These are phyloP conservation scores for Pseudochaenichthys georgianus DNA, from an alignment of 2,797 vertebrate species.

Conservation along the genomic window DNA sequence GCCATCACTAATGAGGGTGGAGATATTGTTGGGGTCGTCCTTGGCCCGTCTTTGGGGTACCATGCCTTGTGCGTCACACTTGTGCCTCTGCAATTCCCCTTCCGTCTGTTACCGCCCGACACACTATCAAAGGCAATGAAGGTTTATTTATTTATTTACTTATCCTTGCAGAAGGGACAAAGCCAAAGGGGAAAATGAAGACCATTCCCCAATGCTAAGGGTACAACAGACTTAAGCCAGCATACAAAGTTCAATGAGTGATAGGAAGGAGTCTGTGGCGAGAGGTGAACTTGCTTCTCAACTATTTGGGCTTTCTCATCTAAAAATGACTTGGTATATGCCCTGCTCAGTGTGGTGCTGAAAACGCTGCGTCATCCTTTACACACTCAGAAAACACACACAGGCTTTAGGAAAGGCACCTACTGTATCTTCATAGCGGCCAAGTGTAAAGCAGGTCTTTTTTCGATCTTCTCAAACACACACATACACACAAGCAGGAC, in stretches of 20 bases:
- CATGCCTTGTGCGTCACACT: constrained; percentile 6
- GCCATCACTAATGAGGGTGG: constrained; percentile 38
- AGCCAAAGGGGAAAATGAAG: constrained; percentile 29
- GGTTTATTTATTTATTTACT: constrained; percentile 25
- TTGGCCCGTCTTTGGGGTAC: constrained; percentile 62
- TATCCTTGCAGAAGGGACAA: constrained; percentile 45
- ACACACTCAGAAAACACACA: constrained; percentile 4
- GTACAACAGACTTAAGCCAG: constrained; percentile 11
- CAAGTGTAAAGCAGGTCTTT: constrained; percentile 23
- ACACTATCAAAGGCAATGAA: constrained; percentile 35
- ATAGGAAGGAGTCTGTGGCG: neutral
- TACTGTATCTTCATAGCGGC: neutral
- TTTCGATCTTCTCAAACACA: constrained; percentile 2
- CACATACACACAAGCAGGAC: neutral
- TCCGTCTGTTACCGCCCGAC: constrained; percentile 26
- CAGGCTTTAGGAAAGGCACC: constrained; percentile 10
- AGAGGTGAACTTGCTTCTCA: constrained; percentile 13
- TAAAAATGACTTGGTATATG: neutral
- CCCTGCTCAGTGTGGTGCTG: constrained; percentile 17
- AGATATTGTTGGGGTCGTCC: constrained; percentile 49
- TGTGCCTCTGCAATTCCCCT: constrained; percentile 21
- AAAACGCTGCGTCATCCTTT: constrained; percentile 3
- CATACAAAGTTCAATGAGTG: constrained; percentile 28
- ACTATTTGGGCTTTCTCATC: constrained; percentile 9
- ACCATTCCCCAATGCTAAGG: constrained; percentile 37